A percentile compares a stretch with the other conserved stretches of the same genome.
Conservation (phyloP, 1,140 invertebrate genomes). For the Polyergus mexicanus region DNA sequence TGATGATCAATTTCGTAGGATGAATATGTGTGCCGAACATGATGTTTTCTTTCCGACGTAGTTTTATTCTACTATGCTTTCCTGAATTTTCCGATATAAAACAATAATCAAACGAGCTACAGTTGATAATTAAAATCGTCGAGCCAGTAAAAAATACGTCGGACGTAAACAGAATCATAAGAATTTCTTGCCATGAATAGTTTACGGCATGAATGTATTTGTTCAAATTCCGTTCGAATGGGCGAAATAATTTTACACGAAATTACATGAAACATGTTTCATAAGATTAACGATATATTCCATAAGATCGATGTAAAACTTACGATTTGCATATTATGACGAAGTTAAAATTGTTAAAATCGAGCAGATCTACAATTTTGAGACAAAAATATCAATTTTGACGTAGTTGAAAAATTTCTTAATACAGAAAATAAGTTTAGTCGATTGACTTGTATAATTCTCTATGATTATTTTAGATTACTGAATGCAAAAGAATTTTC, state of each 20-base stretch:
- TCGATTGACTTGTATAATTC: not conserved
- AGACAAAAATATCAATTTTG: not conserved
- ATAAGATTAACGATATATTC: not conserved
- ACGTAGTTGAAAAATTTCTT: not conserved
- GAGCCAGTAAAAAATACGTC: slow-evolving; percentile 16
- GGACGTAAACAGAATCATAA: not conserved
- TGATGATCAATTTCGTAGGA: not conserved
- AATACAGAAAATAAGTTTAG: not conserved
- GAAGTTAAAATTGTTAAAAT: not conserved
- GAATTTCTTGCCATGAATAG: slow-evolving; percentile 17
- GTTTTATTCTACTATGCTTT: not conserved
- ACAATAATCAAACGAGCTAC: not conserved
- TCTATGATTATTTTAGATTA: slow-evolving; percentile 16
- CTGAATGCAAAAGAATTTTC: slow-evolving; percentile 14
- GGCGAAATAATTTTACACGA: not conserved
- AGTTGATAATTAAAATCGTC: slow-evolving; percentile 42
- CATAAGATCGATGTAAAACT: not conserved
- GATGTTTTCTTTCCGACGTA: slow-evolving; percentile 1
- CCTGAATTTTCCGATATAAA: slow-evolving; percentile 44
- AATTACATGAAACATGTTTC: not conserved
- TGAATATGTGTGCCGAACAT: slow-evolving; percentile 10
- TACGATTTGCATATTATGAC: not conserved
- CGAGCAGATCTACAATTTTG: not conserved
- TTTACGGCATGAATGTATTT: not conserved
- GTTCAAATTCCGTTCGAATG: not conserved